A percentile compares a stretch with the other conserved stretches of the same genome.
These are phyloP conservation scores for Patella pellucida DNA, from an alignment of 2,888 invertebrate genomes.

Conservation along the genomic window DNA sequence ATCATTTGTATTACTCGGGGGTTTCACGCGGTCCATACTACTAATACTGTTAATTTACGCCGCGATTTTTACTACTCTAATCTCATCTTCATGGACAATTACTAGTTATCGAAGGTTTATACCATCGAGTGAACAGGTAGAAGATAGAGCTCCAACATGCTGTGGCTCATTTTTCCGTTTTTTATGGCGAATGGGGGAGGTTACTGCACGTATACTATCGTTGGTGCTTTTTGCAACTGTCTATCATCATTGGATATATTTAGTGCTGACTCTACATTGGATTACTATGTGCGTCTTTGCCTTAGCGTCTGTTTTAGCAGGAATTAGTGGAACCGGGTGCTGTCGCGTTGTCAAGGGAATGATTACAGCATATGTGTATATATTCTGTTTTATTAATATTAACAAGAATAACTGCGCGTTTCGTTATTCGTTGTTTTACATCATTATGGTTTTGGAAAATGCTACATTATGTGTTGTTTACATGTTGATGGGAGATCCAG, in stretches of 20 bases:
- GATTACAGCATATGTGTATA: slow-evolving; percentile 81
- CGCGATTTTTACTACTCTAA: slow-evolving; percentile 84
- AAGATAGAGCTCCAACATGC: slow-evolving; percentile 83
- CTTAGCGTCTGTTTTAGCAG: slow-evolving; percentile 73
- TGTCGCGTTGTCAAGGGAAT: slow-evolving; percentile 70
- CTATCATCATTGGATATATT: slow-evolving; percentile 84
- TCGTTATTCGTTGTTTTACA: slow-evolving; percentile 86
- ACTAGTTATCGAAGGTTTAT: slow-evolving; percentile 84
- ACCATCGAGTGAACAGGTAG: slow-evolving; percentile 34
- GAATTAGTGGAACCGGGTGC: neutral
- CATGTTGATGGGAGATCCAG: slow-evolving; percentile 62
- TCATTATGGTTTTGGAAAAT: slow-evolving; percentile 91
- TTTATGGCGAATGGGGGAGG: slow-evolving; percentile 86
- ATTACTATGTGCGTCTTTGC: slow-evolving; percentile 91
- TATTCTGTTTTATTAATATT: slow-evolving; percentile 89
- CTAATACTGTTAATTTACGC: slow-evolving; percentile 74
- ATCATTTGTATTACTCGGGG: slow-evolving; percentile 78
- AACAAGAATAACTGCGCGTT: slow-evolving; percentile 81
- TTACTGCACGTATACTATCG: slow-evolving; percentile 82
- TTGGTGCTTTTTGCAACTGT: slow-evolving; percentile 87
- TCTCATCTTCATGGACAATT: slow-evolving; percentile 91
- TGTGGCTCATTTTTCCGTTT: slow-evolving; percentile 86
- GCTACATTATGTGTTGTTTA: slow-evolving; percentile 85
- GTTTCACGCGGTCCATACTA: slow-evolving; percentile 33
- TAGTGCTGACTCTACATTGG: slow-evolving; percentile 89